phyloP scores from a whole-genome alignment of 2,113 vertebrate species.

The Sceloporus tristichus region DNA sequence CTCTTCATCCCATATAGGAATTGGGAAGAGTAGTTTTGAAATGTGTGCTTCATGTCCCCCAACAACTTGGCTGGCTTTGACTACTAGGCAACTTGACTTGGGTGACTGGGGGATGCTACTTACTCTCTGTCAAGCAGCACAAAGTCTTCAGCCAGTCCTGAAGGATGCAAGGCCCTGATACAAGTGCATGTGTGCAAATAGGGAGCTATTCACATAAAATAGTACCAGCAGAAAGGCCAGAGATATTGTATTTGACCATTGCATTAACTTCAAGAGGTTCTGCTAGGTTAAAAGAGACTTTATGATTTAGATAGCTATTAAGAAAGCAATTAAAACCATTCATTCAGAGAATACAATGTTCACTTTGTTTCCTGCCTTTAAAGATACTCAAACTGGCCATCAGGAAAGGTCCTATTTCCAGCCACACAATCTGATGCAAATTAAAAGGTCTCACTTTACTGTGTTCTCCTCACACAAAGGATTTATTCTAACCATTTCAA shows the following conservation, averaged over 20 bases:
- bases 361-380: constrained; percentile 36
- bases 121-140: no score
- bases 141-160: no score
- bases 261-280: constrained; percentile 32
- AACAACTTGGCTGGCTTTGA: no score
- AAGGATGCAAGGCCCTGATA: background rate
- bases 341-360: constrained; percentile 11
- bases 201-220: constrained; percentile 11
- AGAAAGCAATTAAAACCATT: constrained; percentile 24
- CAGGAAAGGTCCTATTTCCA: constrained; percentile 6
- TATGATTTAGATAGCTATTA: constrained; percentile 40
- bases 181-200: constrained; percentile 11
- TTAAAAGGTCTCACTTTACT: constrained; percentile 31
- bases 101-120: no score
- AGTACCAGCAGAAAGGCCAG: constrained; percentile 32
- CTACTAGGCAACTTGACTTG: no score
- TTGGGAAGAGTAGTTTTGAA: no score
- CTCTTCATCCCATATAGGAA: no score
- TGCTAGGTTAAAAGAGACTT: constrained; percentile 20
- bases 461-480: constrained; percentile 17
- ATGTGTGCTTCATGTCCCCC: no score
- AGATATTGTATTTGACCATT: constrained; percentile 20
- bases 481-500: no score
- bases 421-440: constrained; percentile 20
- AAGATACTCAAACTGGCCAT: background rate